These are phyloP conservation scores for Melinopterus prodromus DNA, from an alignment of 2,888 invertebrate genomes.

Conservation along the genomic window DNA sequence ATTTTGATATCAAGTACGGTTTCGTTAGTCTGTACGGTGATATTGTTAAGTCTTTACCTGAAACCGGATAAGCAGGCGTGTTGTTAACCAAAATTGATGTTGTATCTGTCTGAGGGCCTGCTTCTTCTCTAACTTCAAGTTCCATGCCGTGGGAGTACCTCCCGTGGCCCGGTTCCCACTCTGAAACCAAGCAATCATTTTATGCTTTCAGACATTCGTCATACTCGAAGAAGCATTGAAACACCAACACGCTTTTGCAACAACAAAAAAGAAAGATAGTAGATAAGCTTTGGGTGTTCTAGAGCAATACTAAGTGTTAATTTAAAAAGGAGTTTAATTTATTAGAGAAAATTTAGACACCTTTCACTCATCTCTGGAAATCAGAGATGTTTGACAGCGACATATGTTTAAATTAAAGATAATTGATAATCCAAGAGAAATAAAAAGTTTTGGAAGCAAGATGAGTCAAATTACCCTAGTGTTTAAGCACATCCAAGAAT, in stretches of 20 bases:
- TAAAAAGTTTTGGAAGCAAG: too few relatives aligned
- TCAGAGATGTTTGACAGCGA: too few relatives aligned
- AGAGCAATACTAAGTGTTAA: too few relatives aligned
- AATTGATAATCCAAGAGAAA: too few relatives aligned
- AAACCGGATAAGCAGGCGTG: constrained; percentile 53
- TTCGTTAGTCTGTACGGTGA: not conserved
- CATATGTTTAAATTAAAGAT: too few relatives aligned
- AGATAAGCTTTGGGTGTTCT: too few relatives aligned
- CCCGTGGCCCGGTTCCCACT: constrained; percentile 60
- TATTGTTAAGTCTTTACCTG: constrained; percentile 46
- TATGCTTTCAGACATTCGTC: constrained; percentile 9
- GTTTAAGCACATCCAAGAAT: too few relatives aligned
- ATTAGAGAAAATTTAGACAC: too few relatives aligned
- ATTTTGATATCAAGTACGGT: constrained; percentile 7
- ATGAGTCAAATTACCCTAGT: too few relatives aligned
- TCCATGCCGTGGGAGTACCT: constrained; percentile 58
- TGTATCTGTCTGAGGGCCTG: constrained; percentile 49
- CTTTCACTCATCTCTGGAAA: too few relatives aligned
- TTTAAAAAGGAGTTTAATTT: too few relatives aligned
- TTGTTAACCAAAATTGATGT: constrained; percentile 56
- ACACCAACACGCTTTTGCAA: not conserved
- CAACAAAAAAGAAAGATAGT: not conserved
- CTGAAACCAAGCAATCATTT: constrained; percentile 44
- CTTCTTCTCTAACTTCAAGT: constrained; percentile 59
- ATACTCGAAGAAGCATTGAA: not conserved